Percentiles rank a stretch among this genome's conserved stretches.
These are phyloP conservation scores for Homarus americanus DNA, from an alignment of 1,140 invertebrate species.

Conservation along the genomic window DNA sequence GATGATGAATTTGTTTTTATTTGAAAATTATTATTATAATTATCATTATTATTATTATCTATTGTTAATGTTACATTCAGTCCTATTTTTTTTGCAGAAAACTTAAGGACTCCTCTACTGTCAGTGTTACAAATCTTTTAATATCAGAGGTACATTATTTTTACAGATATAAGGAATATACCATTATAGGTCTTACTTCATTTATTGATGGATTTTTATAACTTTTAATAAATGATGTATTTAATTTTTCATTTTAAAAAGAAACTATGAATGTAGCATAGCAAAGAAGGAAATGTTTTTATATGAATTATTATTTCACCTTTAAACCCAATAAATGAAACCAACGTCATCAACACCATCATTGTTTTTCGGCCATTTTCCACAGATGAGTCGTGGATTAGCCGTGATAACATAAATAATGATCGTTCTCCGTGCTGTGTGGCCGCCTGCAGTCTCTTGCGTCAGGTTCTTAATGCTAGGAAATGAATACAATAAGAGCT, in stretches of 20 bases:
- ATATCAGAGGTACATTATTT: constrained; percentile 6
- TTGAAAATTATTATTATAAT: neutral
- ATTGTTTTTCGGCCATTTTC: too few relatives aligned
- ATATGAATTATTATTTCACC: constrained; percentile 2
- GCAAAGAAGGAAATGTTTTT: constrained; percentile 1
- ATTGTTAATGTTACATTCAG: too few relatives aligned
- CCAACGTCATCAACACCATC: too few relatives aligned
- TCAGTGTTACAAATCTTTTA: neutral
- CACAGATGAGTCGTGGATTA: too few relatives aligned
- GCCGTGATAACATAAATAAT: too few relatives aligned
- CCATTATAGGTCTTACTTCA: neutral
- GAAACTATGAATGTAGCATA: neutral
- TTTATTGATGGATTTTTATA: neutral
- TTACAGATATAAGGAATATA: neutral
- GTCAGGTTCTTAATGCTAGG: too few relatives aligned
- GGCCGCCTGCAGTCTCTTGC: too few relatives aligned
- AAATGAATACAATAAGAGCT: too few relatives aligned
- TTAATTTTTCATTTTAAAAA: neutral
- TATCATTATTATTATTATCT: too few relatives aligned
- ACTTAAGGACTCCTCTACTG: too few relatives aligned
- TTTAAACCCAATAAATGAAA: neutral
- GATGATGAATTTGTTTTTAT: neutral
- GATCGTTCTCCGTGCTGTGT: too few relatives aligned
- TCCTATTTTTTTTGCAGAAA: too few relatives aligned
- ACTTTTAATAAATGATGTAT: constrained; percentile 12